phyloP scores from a whole-genome alignment of 1,140 invertebrate species.

The Trachelipus rathkii region DNA sequence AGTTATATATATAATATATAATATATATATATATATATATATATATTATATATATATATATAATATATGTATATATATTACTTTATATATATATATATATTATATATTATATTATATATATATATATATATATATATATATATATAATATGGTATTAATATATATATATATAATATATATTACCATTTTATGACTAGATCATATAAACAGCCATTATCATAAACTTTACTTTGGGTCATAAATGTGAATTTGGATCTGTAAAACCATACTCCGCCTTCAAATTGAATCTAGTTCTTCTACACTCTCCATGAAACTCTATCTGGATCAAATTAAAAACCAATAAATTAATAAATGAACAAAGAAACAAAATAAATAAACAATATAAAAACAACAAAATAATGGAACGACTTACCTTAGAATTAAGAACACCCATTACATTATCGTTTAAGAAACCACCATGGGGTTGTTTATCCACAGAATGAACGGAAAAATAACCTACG shows the following conservation, averaged over 20 bases:
- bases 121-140: too few species aligned
- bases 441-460: constrained; percentile 35
- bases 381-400: too few species aligned
- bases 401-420: constrained; percentile 35
- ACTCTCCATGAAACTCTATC: constrained; percentile 48
- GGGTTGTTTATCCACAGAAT: constrained; percentile 37
- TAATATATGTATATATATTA: too few species aligned
- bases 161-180: too few species aligned
- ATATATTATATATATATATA: too few species aligned
- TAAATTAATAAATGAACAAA: constrained; percentile 14
- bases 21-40: too few species aligned
- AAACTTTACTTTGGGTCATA: constrained; percentile 51
- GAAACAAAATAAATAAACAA: too few species aligned
- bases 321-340: constrained; percentile 33
- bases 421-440: constrained; percentile 41
- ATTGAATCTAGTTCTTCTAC: constrained; percentile 47
- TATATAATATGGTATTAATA: too few species aligned
- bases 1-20: too few species aligned
- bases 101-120: too few species aligned
- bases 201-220: not conserved
- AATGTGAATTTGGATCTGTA: constrained; percentile 46
- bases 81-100: too few species aligned
- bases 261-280: constrained; percentile 48
- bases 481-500: constrained; percentile 43
- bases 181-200: too few species aligned